phyloP scores from a whole-genome alignment of 1,140 invertebrate genomes.

The Drosophila setifemur region DNA sequence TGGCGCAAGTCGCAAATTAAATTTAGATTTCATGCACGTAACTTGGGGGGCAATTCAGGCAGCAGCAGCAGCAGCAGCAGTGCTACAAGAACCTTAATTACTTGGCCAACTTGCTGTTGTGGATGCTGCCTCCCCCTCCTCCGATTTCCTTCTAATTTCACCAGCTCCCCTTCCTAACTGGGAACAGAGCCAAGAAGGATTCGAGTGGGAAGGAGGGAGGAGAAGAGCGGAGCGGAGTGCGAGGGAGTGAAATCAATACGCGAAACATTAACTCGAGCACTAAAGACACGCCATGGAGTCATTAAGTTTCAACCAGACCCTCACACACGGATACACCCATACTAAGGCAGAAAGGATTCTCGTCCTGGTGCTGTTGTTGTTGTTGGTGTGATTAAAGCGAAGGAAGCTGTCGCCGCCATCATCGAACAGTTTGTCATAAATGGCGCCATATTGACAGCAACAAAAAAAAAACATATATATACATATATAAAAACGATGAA shows the following conservation, averaged over 20 bases:
- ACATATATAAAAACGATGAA: neutral
- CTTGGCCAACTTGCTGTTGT: conserved; percentile 49
- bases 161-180: conserved; percentile 11
- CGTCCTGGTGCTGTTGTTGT: neutral
- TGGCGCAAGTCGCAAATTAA: conserved; percentile 78
- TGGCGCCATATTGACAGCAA: conserved; percentile 68
- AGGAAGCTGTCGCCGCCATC: conserved; percentile 51
- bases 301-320: conserved; percentile 48
- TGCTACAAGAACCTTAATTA: conserved; percentile 63
- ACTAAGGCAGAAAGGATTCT: neutral
- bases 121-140: conserved; percentile 24
- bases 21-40: conserved; percentile 78
- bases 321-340: neutral
- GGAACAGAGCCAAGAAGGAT: conserved; percentile 1
- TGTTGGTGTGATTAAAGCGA: conserved; percentile 48
- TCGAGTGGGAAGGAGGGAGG: neutral
- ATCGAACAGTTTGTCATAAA: conserved; percentile 68
- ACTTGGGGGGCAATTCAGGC: conserved; percentile 30
- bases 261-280: conserved; percentile 70
- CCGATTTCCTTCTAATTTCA: neutral
- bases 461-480: conserved; percentile 21
- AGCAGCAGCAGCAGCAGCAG: conserved; percentile 17
- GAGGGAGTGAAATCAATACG: conserved; percentile 69
- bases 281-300: conserved; percentile 77
- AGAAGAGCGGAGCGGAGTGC: neutral